phyloP scores from a whole-genome alignment of 2,797 vertebrate species.

The Pangasius macronema region DNA sequence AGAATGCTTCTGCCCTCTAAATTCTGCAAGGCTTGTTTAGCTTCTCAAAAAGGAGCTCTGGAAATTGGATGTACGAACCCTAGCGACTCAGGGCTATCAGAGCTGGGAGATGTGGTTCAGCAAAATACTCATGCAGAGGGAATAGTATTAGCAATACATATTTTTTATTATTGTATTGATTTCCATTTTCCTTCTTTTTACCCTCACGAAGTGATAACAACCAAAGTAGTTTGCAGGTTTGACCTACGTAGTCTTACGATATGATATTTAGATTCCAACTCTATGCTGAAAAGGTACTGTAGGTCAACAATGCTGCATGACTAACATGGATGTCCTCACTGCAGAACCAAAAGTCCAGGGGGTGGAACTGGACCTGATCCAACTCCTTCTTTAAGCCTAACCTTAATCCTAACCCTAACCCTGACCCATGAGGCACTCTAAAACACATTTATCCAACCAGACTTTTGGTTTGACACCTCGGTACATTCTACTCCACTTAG shows the following conservation, averaged over 20 bases:
- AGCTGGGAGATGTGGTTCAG: not conserved
- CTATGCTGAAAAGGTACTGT: not conserved
- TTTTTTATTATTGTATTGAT: not conserved
- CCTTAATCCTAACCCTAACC: not conserved
- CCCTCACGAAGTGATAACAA: too few species aligned
- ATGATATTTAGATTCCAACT: too few species aligned
- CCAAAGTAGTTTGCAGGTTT: too few species aligned
- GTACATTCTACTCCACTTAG: too few species aligned
- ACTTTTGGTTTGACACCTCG: not conserved
- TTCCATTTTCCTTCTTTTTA: not conserved
- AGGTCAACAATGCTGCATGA: not conserved
- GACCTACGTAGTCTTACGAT: too few species aligned
- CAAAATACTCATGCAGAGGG: constrained; percentile 8
- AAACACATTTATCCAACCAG: not conserved
- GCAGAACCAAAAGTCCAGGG: not conserved
- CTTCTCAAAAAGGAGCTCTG: not conserved
- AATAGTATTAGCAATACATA: not conserved
- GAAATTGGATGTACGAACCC: not conserved
- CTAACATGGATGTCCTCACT: not conserved
- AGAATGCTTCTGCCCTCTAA: constrained; percentile 20
- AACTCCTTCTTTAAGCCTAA: not conserved
- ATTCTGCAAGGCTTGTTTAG: constrained; percentile 11
- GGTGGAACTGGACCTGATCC: not conserved
- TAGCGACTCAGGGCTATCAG: not conserved
- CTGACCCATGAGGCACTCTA: not conserved